A percentile compares a stretch with the other conserved stretches of the same genome.
These are phyloP conservation scores for Phenganax subtilis DNA, from an alignment of 92 coral and sea anemone species.

Conservation along the genomic window DNA sequence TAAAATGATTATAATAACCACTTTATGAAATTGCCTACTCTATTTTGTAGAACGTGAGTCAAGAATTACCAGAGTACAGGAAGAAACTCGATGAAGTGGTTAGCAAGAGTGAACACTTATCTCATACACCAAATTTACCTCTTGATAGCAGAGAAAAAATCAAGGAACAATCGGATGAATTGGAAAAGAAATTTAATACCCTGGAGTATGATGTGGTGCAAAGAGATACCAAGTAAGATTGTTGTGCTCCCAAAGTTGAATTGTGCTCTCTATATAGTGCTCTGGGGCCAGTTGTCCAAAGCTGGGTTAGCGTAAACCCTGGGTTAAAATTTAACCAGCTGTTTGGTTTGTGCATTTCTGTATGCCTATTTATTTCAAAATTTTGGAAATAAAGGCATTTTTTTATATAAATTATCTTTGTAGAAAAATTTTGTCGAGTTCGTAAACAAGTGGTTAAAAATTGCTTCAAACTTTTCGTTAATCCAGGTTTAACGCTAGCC, in stretches of 20 bases:
- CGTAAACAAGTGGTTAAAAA: too few relatives aligned
- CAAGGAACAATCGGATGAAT: conserved; percentile 8
- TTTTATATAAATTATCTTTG: too few relatives aligned
- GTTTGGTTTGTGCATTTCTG: too few relatives aligned
- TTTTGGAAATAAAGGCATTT: too few relatives aligned
- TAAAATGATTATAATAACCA: neutral
- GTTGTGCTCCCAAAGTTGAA: neutral
- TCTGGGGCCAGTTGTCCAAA: too few relatives aligned
- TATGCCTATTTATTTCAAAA: too few relatives aligned
- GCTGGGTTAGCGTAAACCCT: too few relatives aligned
- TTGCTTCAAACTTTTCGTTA: too few relatives aligned
- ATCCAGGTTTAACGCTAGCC: too few relatives aligned
- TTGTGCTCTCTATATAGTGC: neutral
- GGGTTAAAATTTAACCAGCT: too few relatives aligned
- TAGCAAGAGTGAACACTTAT: neutral
- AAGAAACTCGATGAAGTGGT: neutral
- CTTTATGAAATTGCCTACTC: neutral
- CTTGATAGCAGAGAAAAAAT: conserved; percentile 1
- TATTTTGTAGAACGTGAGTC: neutral
- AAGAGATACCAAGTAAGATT: neutral
- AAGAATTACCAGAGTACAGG: neutral
- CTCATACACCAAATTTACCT: neutral
- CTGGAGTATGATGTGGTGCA: neutral
- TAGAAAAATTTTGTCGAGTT: too few relatives aligned
- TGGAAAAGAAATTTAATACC: neutral